phyloP scores from a whole-genome alignment of 2,113 vertebrate genomes.

The Dipodomys merriami region DNA sequence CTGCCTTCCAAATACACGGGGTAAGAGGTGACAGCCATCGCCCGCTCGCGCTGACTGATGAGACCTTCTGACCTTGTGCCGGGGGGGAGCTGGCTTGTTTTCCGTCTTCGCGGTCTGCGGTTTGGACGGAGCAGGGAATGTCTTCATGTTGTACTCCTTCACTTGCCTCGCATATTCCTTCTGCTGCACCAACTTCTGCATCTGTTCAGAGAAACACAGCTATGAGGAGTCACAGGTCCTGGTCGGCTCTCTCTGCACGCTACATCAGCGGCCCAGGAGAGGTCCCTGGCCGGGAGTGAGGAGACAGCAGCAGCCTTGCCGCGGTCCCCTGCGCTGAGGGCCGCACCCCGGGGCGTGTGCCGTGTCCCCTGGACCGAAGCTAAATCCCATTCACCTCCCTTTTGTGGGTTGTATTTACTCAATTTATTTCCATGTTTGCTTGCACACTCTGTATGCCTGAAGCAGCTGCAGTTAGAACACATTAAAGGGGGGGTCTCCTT shows the following conservation, averaged over 20 bases:
- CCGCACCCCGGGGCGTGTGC: not conserved
- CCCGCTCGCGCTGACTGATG: not conserved
- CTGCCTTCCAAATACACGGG: fast-evolving
- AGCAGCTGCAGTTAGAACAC: constrained; percentile 70
- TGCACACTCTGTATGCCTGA: constrained; percentile 73
- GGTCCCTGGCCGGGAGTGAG: not conserved
- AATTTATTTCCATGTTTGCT: constrained; percentile 75
- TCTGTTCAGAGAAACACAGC: constrained; percentile 83
- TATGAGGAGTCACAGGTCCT: not conserved
- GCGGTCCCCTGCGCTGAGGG: not conserved
- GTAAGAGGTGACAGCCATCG: not conserved
- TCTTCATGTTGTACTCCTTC: constrained; percentile 91
- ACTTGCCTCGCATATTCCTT: constrained; percentile 92
- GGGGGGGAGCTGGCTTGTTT: constrained; percentile 45
- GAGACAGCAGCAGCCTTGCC: not conserved
- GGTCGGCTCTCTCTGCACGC: not conserved
- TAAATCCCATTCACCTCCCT: constrained; percentile 65
- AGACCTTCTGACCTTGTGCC: constrained; percentile 84
- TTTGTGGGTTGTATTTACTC: constrained; percentile 63
- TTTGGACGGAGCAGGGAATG: constrained; percentile 78
- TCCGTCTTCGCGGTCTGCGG: constrained; percentile 79
- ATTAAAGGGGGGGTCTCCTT: constrained; percentile 69
- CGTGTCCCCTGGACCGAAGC: constrained; percentile 38
- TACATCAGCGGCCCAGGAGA: not conserved
- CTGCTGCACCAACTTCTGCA: constrained; percentile 90